These are phyloP conservation scores for Tipula unca DNA, from an alignment of 2,888 invertebrate genomes.

Conservation along the genomic window DNA sequence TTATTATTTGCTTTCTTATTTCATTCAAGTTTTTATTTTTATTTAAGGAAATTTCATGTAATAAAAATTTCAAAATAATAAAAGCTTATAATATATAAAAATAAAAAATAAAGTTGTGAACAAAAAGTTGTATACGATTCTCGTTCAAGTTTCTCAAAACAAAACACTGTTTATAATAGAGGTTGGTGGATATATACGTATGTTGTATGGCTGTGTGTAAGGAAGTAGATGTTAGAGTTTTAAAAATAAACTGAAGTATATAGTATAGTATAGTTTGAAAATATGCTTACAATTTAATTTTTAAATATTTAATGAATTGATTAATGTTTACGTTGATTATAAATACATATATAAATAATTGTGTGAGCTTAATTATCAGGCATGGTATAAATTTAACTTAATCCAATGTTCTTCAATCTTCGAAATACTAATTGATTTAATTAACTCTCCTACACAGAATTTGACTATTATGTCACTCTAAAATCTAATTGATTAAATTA, in stretches of 20 bases:
- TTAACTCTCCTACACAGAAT: no score
- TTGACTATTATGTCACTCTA: no score
- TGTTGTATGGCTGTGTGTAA: neutral
- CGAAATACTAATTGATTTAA: no score
- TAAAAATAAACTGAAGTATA: neutral
- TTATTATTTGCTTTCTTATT: neutral
- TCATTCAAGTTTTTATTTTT: neutral
- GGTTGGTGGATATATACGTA: neutral
- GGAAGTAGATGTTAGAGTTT: neutral
- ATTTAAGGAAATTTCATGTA: neutral
- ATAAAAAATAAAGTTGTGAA: neutral
- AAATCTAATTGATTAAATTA: no score
- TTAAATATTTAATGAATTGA: neutral
- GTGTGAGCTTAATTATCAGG: no score
- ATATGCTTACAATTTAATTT: neutral
- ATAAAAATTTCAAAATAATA: neutral
- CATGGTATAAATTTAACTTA: no score
- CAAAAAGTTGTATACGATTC: neutral
- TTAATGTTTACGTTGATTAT: neutral
- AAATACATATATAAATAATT: no score
- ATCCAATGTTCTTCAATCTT: no score
- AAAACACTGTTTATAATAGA: neutral
- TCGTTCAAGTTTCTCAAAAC: neutral
- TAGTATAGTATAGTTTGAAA: neutral
- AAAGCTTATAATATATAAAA: neutral